Evolutionary conservation across 2,888 invertebrate species (phyloP), one percentile per base, ranked within the genome.

Genomic region (Candidula unifasciata): DNA sequence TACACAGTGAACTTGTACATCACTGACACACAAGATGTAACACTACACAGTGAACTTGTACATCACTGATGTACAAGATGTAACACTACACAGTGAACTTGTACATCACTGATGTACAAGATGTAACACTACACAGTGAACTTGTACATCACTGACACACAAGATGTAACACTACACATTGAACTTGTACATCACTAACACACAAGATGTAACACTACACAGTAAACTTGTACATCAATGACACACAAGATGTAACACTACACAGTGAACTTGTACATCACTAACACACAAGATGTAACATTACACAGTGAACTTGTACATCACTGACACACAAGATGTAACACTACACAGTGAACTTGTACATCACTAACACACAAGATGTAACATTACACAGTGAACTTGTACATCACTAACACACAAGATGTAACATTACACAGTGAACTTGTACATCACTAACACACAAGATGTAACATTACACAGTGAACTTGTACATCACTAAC

Each of bases 281-380:
- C 10, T 18, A 21, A 60, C 60, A 60, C 3, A 16, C 18, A 18
- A 60, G 18, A n/a, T 18, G 18, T 18, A 16, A 60, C 44, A 44
- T 16, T 60, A 60, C 5, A 60, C 60, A 60, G n/a, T 60, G 16
- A 60, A 60, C 18, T 24, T n/a, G 98, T 90, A 98, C 99, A 85
- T 99, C 96, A 24, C 99, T 99, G 87, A 98, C 94, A 24, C n/a
- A n/a, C n/a, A n/a, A n/a, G n/a, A n/a, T n/a, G 10, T 10, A 10
- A 44, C 44, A 44, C 3, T 44, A 44, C 3, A 44, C 3, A 44
- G 44, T 44, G 10, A 44, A 44, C 44, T 44, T 44, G 10, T 10
- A 3, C 44, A 44, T 6, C 44, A 44, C 5, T 44, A 44, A 44
- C 44, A 6, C 18, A 60, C 60, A 60, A n/a, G n/a, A 60, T 16